A percentile compares a stretch with the other conserved stretches of the same genome.
These are phyloP conservation scores for Cyclura pinguis DNA, from an alignment of 2,797 vertebrate species.

Conservation along the genomic window DNA sequence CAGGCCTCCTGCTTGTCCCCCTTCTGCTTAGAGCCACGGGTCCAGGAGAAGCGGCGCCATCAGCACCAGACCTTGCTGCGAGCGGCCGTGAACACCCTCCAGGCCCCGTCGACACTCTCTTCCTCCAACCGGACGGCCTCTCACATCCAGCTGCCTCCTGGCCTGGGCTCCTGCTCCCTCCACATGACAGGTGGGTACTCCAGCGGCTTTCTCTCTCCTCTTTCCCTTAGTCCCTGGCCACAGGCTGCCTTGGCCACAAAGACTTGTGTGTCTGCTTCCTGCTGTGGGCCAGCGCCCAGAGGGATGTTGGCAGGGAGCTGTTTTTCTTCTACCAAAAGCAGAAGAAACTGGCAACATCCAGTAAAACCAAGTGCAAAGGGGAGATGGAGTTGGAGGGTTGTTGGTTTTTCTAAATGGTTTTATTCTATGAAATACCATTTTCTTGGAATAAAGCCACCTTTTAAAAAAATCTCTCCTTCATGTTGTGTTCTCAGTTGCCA, in stretches of 20 bases:
- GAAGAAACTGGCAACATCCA: too few relatives aligned
- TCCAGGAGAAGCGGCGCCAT: constrained; percentile 87
- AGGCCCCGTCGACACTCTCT: constrained; percentile 64
- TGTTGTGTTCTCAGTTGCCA: not conserved
- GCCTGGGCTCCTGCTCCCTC: constrained; percentile 80
- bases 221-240: not conserved
- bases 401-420: too few relatives aligned
- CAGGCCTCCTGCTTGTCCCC: constrained; percentile 45
- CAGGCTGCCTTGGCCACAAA: not conserved
- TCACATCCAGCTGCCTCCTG: constrained; percentile 76
- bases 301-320: not conserved
- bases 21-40: constrained; percentile 71
- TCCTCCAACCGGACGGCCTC: constrained; percentile 73
- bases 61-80: constrained; percentile 85
- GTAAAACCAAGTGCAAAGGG: too few relatives aligned
- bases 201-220: constrained; percentile 58
- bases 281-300: not conserved
- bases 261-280: not conserved
- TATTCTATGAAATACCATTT: too few relatives aligned
- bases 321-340: too few relatives aligned
- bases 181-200: constrained; percentile 89
- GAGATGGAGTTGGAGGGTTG: too few relatives aligned
- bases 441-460: too few relatives aligned
- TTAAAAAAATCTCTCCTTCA: too few relatives aligned
- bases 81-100: constrained; percentile 72